Evolutionary conservation across 2,113 vertebrate species (phyloP), one percentile per base, ranked within the genome.

Genomic region (Mixornis gularis): DNA sequence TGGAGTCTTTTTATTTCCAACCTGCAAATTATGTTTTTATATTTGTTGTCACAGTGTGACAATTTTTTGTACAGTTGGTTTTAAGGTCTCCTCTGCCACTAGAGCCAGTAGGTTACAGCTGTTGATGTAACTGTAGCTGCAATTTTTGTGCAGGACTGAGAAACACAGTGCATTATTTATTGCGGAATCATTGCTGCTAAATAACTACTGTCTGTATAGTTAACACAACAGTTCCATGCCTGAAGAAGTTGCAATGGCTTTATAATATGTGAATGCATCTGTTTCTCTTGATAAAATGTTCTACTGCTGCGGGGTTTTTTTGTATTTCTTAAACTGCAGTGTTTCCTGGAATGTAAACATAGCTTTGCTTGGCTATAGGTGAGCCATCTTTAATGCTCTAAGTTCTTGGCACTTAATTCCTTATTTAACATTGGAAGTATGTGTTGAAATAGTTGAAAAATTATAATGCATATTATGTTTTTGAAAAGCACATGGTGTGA

Each of bases 151-250:
- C 98, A 98, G 98, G 96, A 98, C 98, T 98, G 97, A 98, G 97
- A 98, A 98, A 98, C 97, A 98, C 97, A 98, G 97, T 97, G 98
- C 98, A 98, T 99, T 99, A 99, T 99, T 99, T 99, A 99, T 99
- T 98, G 97, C 96, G 96, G 97, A 98, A 98, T 98, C 98, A 97
- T 98, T 99, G 99, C 99, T 99, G 99, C 99, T 99, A 99, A 99
- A 98, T 97, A 98, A 99, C 99, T 99, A 98, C 99, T 99, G 99
- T 99, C 98, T 98, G 97, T 98, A 98, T 98, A 98, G 98, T 98
- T 98, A 98, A 99, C 98, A 98, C 95, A 98, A 97, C 97, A 98
- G 96, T 97, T 95, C 97, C 97, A 98, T 97, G 97, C 97, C 98
- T 97, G 97, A 97, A 98, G 97, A 98, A 97, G 97, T 97, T 97